Base-by-base conservation (phyloP, 1,140 invertebrate genomes). In the Microplitis demolitor region DNA sequence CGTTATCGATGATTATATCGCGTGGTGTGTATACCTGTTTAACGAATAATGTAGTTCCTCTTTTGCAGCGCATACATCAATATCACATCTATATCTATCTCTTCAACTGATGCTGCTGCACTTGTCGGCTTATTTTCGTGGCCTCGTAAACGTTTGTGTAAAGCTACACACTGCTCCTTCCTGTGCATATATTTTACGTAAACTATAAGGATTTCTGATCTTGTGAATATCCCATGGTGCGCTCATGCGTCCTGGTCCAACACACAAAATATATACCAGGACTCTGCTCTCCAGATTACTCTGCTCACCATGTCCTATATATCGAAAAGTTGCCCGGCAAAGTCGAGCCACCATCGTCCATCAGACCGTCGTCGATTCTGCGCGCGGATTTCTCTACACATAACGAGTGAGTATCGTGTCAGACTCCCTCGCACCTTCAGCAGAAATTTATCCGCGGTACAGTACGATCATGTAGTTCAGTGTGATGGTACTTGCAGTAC, bases 211-310 rank as follows among this genome's bases (percentile, higher is more conserved):
- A 14, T 8, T 45, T 45, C 39, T 45, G 37, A 24, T 66, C 45
- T 66, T 53, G 13, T 66, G 9, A 16, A 66, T 33, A 64, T 50
- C 39, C 4, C 5, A 66, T 61, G n/a, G 31, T 16, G 31, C 37
- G 69, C 69, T 71, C 69, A 71, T 71, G 69, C 69, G 69, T 71
- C 69, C 69, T 71, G 69, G 69, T 51, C 45, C 61, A 71, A n/a
- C 50, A 3, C 24, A 5, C 33, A 33, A 14, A 53, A 51, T 9
- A 54, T 24, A 24, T 24, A 24, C 24, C 24, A 24, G 24, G 24
- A 24, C 24, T 24, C 24, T 24, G 2, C 24, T 24, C 24, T 24
- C 24, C 24, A 24, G 24, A 24, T 24, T 24, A n/a, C 11, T 16
- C 5, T 54, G 54, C 66, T 34, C 54, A 14, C 66, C 56, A 61